Evolutionary conservation across 2,113 vertebrate species (phyloP).

Genomic region (Syngnathus scovelli): DNA sequence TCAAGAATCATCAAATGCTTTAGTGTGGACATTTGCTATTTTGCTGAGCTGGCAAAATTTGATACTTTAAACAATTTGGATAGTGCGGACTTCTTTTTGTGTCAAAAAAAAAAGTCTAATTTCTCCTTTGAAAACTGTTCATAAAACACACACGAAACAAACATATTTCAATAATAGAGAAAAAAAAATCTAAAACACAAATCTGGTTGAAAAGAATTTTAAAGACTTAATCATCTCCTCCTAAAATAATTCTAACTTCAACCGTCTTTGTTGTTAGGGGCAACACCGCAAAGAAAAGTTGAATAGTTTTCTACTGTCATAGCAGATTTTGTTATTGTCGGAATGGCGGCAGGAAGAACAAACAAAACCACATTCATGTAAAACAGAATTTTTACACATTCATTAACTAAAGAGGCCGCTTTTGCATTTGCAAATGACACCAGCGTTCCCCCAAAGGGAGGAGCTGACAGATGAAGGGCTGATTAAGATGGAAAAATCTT

Average conservation of each 20-base stretch:
- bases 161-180: not conserved
- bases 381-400: slow-evolving; percentile 61
- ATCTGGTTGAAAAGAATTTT: not conserved
- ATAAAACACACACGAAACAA: not conserved
- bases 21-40: not conserved
- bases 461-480: slow-evolving; percentile 65
- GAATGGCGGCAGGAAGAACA: slow-evolving; percentile 40
- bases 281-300: slow-evolving; percentile 16
- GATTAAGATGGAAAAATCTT: slow-evolving; percentile 63
- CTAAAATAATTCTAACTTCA: not conserved
- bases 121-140: not conserved
- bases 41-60: not conserved
- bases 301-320: slow-evolving; percentile 37
- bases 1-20: not conserved
- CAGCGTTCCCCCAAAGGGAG: slow-evolving; percentile 42
- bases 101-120: not conserved
- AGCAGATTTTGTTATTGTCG: slow-evolving; percentile 34
- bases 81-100: too few relatives aligned
- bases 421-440: slow-evolving; percentile 59
- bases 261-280: not conserved
- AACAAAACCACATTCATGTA: slow-evolving; percentile 48
- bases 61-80: too few relatives aligned
- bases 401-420: slow-evolving; percentile 61
- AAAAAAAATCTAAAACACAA: not conserved
- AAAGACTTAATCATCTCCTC: not conserved